Conservation (phyloP, 23 tunicate species). For the Botrylloides violaceus region DNA sequence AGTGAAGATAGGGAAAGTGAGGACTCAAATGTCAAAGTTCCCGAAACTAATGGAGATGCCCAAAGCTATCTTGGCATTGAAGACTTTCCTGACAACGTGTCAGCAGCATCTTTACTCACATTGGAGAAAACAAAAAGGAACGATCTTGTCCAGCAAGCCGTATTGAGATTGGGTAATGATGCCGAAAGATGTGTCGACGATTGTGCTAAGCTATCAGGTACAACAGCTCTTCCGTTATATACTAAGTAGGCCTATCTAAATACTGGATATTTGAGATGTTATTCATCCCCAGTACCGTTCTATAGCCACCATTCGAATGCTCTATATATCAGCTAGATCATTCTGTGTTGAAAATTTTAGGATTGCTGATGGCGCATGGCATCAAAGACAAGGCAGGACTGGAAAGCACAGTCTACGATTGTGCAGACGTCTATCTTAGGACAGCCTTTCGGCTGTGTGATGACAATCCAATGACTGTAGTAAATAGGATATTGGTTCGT, state of each 20-base stretch:
- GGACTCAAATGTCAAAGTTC: background rate
- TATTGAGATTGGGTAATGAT: conserved; percentile 49
- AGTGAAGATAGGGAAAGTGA: conserved; percentile 17
- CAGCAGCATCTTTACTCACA: background rate
- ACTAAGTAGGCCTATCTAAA: no score
- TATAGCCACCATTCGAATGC: no score
- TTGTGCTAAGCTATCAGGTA: conserved; percentile 16
- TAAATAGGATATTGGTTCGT: conserved; percentile 47
- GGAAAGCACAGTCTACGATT: conserved; percentile 35
- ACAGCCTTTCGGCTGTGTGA: conserved; percentile 62
- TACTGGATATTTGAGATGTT: no score
- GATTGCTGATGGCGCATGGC: background rate
- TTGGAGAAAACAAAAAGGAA: conserved; percentile 7
- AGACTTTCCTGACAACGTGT: conserved; percentile 10
- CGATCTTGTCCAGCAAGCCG: conserved; percentile 38
- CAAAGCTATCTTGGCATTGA: background rate
- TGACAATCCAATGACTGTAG: conserved; percentile 56
- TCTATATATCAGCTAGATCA: no score
- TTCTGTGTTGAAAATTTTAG: no score
- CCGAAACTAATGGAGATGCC: background rate
- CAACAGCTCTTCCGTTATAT: background rate
- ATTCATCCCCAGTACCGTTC: no score
- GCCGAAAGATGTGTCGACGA: conserved; percentile 47
- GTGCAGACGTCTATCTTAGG: conserved; percentile 32
- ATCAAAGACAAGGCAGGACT: conserved; percentile 2